phyloP scores from a whole-genome alignment of 2,797 vertebrate genomes.

The Notoglanidium macrostoma region DNA sequence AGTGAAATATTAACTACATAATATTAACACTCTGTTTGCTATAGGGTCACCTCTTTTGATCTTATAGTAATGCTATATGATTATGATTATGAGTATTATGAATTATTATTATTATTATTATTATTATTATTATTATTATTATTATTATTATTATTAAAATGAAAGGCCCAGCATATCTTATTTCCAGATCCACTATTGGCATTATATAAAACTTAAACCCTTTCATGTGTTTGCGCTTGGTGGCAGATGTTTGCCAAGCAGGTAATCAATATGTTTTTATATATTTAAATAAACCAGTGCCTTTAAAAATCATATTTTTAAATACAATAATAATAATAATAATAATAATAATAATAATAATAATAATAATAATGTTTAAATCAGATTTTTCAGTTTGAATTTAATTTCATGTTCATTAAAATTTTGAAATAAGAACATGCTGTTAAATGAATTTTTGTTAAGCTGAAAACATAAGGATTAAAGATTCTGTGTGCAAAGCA shows the following conservation, averaged over 20 bases:
- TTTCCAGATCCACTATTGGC: too few relatives aligned
- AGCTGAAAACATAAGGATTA: slow-evolving; percentile 33
- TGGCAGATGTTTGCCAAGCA: not conserved
- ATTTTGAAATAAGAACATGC: not conserved
- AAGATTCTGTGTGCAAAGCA: slow-evolving; percentile 24
- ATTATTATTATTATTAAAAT: not conserved
- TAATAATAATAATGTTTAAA: not conserved
- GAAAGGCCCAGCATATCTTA: too few relatives aligned
- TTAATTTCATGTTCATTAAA: not conserved
- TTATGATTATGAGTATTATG: too few relatives aligned
- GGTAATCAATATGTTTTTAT: not conserved
- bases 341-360: slow-evolving; percentile 1
- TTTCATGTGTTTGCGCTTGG: too few relatives aligned
- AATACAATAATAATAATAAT: not conserved
- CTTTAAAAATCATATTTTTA: not conserved
- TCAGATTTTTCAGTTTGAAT: not conserved
- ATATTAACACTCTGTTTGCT: not conserved
- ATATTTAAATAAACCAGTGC: not conserved
- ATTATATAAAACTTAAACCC: too few relatives aligned
- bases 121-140: not conserved
- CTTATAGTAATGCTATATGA: not conserved
- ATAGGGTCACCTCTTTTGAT: not conserved
- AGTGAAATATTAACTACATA: not conserved
- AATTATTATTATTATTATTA: too few relatives aligned
- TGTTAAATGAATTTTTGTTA: not conserved